Percentiles rank a stretch among this genome's conserved stretches.
Conservation (phyloP, 1,140 invertebrate genomes). For the Sinonovacula constricta region DNA sequence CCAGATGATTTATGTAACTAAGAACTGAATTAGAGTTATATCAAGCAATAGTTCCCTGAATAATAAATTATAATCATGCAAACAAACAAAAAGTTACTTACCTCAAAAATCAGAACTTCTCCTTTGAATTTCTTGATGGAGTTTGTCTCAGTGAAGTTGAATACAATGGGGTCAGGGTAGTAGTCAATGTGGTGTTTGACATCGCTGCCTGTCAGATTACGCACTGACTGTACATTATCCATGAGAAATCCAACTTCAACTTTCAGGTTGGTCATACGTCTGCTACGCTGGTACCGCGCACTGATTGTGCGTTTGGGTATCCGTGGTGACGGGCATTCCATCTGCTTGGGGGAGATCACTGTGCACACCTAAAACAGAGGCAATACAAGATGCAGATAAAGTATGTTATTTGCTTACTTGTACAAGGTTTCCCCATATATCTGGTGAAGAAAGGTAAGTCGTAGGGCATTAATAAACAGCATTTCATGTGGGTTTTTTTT, state of each 20-base stretch:
- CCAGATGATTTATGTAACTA: too few species aligned
- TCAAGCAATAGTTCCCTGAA: too few species aligned
- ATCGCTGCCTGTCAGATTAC: slow-evolving; percentile 91
- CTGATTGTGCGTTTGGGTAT: slow-evolving; percentile 80
- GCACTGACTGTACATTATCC: slow-evolving; percentile 94
- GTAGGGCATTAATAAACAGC: too few species aligned
- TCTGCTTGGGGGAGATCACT: slow-evolving; percentile 92
- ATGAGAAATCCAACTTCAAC: slow-evolving; percentile 92
- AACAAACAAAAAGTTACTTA: too few species aligned
- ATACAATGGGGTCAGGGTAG: slow-evolving; percentile 94
- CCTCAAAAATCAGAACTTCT: slow-evolving; percentile 96
- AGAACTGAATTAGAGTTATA: too few species aligned
- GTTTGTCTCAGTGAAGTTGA: slow-evolving; percentile 86
- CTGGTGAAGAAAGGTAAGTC: too few species aligned
- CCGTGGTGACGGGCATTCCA: slow-evolving; percentile 96
- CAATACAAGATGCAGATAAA: too few species aligned
- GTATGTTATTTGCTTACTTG: too few species aligned
- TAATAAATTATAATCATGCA: too few species aligned
- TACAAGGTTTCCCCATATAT: too few species aligned
- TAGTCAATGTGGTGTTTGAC: slow-evolving; percentile 90
- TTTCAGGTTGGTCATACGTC: slow-evolving; percentile 59
- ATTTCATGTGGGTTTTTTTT: too few species aligned
- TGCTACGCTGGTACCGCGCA: slow-evolving; percentile 64
- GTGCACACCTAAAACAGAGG: slow-evolving; percentile 82
- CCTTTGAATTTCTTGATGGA: slow-evolving; percentile 93